Conservation (phyloP, 1,140 invertebrate genomes). For the Plectrocnemia conspersa region DNA sequence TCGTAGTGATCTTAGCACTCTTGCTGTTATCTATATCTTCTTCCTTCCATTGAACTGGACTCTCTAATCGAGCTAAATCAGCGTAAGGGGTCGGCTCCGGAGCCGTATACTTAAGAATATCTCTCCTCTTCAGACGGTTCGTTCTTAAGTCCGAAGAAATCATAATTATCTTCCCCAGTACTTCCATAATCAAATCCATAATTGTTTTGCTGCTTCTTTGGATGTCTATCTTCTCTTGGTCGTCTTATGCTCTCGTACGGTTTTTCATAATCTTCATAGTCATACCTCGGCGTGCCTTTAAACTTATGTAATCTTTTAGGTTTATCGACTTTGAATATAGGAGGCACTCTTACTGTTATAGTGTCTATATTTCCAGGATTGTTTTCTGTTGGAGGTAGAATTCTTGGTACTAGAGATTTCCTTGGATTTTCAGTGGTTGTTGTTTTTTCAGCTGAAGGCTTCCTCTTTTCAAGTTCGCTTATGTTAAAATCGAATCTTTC, state of each 20-base stretch:
- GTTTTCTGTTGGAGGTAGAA: constrained; percentile 48
- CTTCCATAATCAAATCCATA: constrained; percentile 28
- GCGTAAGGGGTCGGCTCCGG: constrained; percentile 27
- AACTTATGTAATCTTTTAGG: constrained; percentile 38
- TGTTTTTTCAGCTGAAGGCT: constrained; percentile 42
- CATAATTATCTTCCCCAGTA: constrained; percentile 24
- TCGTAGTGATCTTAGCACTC: constrained; percentile 27
- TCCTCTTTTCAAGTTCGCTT: constrained; percentile 33
- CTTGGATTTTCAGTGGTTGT: constrained; percentile 47
- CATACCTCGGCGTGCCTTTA: constrained; percentile 10
- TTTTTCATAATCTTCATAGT: constrained; percentile 1
- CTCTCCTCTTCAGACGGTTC: constrained; percentile 25
- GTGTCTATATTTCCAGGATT: constrained; percentile 50
- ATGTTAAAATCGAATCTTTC: constrained; percentile 32
- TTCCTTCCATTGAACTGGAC: constrained; percentile 10
- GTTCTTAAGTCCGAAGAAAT: constrained; percentile 26
- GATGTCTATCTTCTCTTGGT: constrained; percentile 11
- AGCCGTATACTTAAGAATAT: constrained; percentile 8
- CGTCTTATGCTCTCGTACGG: background rate
- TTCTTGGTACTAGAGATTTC: constrained; percentile 41
- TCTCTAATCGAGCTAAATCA: constrained; percentile 29
- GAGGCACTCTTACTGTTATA: constrained; percentile 47
- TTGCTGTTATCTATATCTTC: constrained; percentile 18
- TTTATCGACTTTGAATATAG: constrained; percentile 47
- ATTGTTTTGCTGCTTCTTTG: constrained; percentile 20